These are phyloP conservation scores for Venustoraphidia nigricollis DNA, from an alignment of 2,888 invertebrate species.

Conservation along the genomic window DNA sequence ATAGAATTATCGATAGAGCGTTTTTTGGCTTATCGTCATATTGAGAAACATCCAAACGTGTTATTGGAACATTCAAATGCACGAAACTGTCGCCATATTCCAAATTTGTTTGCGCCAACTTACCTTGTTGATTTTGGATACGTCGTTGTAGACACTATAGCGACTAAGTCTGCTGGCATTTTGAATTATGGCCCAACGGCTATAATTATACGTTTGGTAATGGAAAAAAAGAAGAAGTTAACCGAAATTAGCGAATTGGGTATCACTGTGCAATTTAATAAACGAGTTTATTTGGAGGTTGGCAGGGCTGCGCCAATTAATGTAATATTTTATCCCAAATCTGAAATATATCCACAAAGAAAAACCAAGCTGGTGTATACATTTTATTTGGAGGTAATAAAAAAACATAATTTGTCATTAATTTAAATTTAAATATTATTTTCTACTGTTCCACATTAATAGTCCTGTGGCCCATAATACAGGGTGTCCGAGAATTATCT, in stretches of 20 bases:
- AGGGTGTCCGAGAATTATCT: too few relatives aligned
- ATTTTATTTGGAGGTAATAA: slow-evolving; percentile 33
- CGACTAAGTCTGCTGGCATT: slow-evolving; percentile 30
- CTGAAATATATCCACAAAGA: slow-evolving; percentile 26
- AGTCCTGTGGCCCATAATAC: too few relatives aligned
- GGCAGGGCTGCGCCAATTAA: slow-evolving; percentile 34
- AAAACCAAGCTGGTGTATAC: slow-evolving; percentile 29
- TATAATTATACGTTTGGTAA: slow-evolving; percentile 27
- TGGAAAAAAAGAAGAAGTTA: slow-evolving; percentile 12
- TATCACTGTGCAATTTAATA: slow-evolving; percentile 21
- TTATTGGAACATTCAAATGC: slow-evolving; percentile 19
- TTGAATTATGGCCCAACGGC: slow-evolving; percentile 39
- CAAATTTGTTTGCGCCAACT: slow-evolving; percentile 31
- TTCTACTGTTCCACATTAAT: too few relatives aligned
- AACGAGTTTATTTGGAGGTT: slow-evolving; percentile 28
- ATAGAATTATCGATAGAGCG: slow-evolving; percentile 46
- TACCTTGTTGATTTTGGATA: slow-evolving; percentile 41
- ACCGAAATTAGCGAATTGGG: slow-evolving; percentile 16
- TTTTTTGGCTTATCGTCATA: slow-evolving; percentile 29
- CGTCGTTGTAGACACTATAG: slow-evolving; percentile 31
- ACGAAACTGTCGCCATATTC: slow-evolving; percentile 25
- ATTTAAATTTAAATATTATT: background rate
- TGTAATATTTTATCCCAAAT: slow-evolving; percentile 35
- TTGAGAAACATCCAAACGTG: slow-evolving; percentile 28
- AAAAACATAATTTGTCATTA: background rate